Evolutionary conservation across 2,797 vertebrate genomes (phyloP).

Genomic region (Poecilia wingei): DNA sequence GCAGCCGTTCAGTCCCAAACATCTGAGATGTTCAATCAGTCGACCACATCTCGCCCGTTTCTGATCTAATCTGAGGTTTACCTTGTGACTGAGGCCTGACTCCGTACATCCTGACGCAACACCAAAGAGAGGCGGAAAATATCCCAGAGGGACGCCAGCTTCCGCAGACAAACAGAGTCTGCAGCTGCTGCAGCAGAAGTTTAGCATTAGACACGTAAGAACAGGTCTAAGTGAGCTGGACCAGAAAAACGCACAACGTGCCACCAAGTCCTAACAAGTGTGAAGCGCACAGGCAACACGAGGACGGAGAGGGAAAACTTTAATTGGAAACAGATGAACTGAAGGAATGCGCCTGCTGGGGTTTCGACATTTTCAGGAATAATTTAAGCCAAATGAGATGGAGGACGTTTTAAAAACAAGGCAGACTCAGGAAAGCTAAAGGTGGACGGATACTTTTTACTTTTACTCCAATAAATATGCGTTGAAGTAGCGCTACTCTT

Average conservation of each 20-base stretch:
- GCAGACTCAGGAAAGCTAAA: neutral
- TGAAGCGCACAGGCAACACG: neutral
- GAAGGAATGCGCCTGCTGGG: neutral
- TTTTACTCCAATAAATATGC: too few species aligned
- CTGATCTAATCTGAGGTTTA: conserved; percentile 18
- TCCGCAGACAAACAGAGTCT: neutral
- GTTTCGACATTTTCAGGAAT: neutral
- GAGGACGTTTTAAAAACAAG: neutral
- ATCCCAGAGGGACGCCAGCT: neutral
- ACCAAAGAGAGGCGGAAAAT: conserved; percentile 1
- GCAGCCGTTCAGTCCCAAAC: neutral
- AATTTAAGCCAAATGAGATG: too few species aligned
- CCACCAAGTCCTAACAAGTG: neutral
- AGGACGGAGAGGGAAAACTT: neutral
- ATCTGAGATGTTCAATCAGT: neutral
- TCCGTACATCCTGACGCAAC: neutral
- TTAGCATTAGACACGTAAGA: neutral
- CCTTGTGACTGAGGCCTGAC: conserved; percentile 55
- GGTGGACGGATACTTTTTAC: neutral
- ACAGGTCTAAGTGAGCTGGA: neutral
- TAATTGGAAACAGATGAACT: neutral
- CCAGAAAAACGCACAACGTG: neutral
- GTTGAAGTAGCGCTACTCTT: too few species aligned
- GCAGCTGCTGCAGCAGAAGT: neutral
- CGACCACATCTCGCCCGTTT: neutral